phyloP scores from a whole-genome alignment of 2,113 vertebrate species.

The Pachyramphus minor region DNA sequence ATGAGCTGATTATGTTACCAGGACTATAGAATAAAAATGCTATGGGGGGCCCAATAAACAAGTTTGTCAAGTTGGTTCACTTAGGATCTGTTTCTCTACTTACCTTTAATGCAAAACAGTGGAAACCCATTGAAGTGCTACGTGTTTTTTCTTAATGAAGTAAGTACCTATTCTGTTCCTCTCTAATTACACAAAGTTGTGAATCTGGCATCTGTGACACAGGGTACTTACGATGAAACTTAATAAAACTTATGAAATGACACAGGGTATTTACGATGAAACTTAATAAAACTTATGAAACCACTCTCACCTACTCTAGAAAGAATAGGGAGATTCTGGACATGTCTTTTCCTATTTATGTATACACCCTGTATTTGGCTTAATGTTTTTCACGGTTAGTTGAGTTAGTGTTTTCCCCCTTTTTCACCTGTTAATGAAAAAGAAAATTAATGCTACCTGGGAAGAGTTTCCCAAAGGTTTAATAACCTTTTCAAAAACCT shows the following conservation, averaged over 20 bases:
- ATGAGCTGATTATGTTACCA: slow-evolving; percentile 55
- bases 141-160: slow-evolving; percentile 17
- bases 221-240: not conserved
- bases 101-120: slow-evolving; percentile 58
- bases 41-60: slow-evolving; percentile 47
- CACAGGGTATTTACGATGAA: not conserved
- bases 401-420: slow-evolving; percentile 42
- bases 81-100: slow-evolving; percentile 41
- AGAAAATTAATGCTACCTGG: slow-evolving; percentile 31
- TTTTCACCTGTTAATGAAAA: slow-evolving; percentile 43
- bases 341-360: not conserved
- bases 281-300: not conserved
- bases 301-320: not conserved
- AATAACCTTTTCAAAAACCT: slow-evolving; percentile 55
- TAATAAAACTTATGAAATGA: not conserved
- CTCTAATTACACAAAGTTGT: slow-evolving; percentile 4
- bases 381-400: slow-evolving; percentile 18
- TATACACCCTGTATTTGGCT: not conserved
- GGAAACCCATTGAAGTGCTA: not conserved
- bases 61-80: slow-evolving; percentile 21
- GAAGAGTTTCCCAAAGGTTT: slow-evolving; percentile 58
- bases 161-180: slow-evolving; percentile 14
- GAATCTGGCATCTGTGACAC: not conserved
- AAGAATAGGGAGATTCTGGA: not conserved
- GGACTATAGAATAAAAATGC: slow-evolving; percentile 64